These are phyloP conservation scores for Eumaeus atala DNA, from an alignment of 1,140 invertebrate genomes.

Conservation along the genomic window DNA sequence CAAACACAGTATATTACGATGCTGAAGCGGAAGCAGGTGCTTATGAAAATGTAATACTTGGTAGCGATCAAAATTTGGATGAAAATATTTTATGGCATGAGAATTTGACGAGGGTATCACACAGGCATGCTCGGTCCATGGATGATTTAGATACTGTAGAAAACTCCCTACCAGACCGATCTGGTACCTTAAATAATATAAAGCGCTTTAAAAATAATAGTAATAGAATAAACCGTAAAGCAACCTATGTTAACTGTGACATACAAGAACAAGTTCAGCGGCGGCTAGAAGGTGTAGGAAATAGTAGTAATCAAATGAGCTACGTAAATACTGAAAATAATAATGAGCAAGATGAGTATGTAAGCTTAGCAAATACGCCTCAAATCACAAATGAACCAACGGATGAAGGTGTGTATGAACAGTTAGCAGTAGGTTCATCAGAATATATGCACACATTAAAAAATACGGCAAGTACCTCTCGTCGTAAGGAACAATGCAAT, in stretches of 20 bases:
- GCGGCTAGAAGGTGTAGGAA: conserved; percentile 25
- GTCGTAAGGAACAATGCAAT: conserved; percentile 32
- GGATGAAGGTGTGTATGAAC: conserved; percentile 71
- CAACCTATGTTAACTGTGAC: conserved; percentile 84
- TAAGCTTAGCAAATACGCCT: conserved; percentile 69
- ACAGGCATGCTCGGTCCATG: conserved; percentile 85
- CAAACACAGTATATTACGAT: conserved; percentile 66
- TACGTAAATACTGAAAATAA: conserved; percentile 36
- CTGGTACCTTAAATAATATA: conserved; percentile 56
- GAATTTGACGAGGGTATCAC: conserved; percentile 83
- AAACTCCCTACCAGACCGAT: conserved; percentile 36
- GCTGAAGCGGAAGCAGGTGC: conserved; percentile 59
- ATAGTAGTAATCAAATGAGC: conserved; percentile 17
- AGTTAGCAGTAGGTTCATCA: conserved; percentile 48
- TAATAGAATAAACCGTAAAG: conserved; percentile 77
- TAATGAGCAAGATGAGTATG: conserved; percentile 76
- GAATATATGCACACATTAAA: conserved; percentile 22
- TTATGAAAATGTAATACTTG: conserved; percentile 67
- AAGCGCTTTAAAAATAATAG: conserved; percentile 46
- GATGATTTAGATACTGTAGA: conserved; percentile 82
- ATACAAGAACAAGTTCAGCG: conserved; percentile 60
- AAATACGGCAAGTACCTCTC: conserved; percentile 16
- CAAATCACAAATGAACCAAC: conserved; percentile 29
- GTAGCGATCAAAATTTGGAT: conserved; percentile 85
- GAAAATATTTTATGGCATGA: conserved; percentile 88